Percentiles rank a stretch among this genome's conserved stretches.
Conservation (phyloP, 2,888 invertebrate genomes). For the Carcina quercana region DNA sequence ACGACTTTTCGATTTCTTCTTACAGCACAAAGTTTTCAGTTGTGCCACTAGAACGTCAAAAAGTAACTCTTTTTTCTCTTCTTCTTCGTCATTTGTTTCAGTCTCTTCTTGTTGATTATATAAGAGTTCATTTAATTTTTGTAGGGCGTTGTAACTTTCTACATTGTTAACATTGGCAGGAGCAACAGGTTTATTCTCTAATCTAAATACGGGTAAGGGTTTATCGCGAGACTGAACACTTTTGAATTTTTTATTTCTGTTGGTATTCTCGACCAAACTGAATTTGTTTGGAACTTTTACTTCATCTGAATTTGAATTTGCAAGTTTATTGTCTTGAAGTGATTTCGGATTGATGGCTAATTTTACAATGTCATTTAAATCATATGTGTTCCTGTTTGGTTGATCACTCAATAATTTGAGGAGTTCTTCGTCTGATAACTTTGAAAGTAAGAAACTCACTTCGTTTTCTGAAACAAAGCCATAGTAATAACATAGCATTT, state of each 20-base stretch:
- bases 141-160: constrained; percentile 41
- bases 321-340: constrained; percentile 12
- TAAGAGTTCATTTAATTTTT: constrained; percentile 47
- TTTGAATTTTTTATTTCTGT: too few species aligned
- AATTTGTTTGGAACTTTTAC: constrained; percentile 6
- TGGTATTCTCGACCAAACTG: constrained; percentile 12
- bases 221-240: too few species aligned
- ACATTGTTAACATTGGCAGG: constrained; percentile 26
- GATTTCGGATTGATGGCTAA: constrained; percentile 26
- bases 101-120: constrained; percentile 30
- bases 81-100: constrained; percentile 27
- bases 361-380: constrained; percentile 42
- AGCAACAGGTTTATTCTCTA: constrained; percentile 46
- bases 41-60: constrained; percentile 58
- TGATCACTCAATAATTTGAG: constrained; percentile 44
- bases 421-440: constrained; percentile 51
- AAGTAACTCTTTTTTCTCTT: constrained; percentile 45
- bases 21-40: constrained; percentile 56
- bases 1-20: constrained; percentile 27
- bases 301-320: constrained; percentile 9
- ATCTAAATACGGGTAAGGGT: constrained; percentile 35
- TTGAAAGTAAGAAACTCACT: constrained; percentile 48
- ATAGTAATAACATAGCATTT: constrained; percentile 11
- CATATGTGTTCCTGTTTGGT: constrained; percentile 43
- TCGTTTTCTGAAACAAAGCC: constrained; percentile 51